Conservation (phyloP, 2,797 vertebrate species). For the Apodemus agrarius region DNA sequence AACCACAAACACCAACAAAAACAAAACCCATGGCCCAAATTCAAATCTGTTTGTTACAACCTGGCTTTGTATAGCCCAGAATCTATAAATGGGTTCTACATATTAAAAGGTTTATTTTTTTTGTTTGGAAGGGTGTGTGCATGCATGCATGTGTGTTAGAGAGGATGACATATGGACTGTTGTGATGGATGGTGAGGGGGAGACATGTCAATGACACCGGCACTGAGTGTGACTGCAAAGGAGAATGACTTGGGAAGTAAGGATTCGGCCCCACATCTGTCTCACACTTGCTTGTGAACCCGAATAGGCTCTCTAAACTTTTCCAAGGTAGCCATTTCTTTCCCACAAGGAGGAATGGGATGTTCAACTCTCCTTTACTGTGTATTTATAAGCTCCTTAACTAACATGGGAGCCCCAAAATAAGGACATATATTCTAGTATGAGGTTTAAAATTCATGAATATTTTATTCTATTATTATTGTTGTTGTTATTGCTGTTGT, state of each 20-base stretch:
- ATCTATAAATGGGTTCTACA: not conserved
- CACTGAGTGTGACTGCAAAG: not conserved
- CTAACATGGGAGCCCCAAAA: not conserved
- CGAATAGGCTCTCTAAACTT: not conserved
- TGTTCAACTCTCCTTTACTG: not conserved
- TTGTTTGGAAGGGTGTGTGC: not conserved
- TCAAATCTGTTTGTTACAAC: not conserved
- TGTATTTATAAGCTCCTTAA: not conserved
- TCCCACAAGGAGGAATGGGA: not conserved
- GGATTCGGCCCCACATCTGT: not conserved
- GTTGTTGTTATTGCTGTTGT: not conserved
- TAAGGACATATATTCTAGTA: not conserved
- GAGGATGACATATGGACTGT: not conserved
- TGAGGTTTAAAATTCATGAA: constrained; percentile 12
- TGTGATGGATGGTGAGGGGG: not conserved
- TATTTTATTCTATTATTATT: not conserved
- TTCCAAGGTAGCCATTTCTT: not conserved
- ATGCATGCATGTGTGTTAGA: not conserved
- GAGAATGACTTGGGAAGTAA: not conserved
- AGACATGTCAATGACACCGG: not conserved
- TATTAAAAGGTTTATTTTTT: not conserved
- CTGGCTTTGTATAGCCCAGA: not conserved
- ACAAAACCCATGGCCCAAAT: not conserved
- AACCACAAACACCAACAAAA: not conserved
- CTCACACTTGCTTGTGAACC: not conserved